Evolutionary conservation across 2,888 invertebrate species (phyloP).

Genomic region (Pseudanteris insignis): DNA sequence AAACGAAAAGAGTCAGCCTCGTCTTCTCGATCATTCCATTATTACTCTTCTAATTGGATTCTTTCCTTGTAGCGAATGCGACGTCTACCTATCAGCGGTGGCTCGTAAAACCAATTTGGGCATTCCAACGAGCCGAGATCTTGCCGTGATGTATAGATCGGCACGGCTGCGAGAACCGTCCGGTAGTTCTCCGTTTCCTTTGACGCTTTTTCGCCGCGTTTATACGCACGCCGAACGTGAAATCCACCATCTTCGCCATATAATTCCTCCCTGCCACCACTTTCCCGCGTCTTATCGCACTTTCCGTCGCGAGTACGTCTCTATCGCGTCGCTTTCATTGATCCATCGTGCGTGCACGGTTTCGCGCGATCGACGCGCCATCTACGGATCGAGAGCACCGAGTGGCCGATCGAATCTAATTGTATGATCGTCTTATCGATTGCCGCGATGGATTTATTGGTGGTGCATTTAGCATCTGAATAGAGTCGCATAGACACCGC

Average conservation of each 20-base stretch:
- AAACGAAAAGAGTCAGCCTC: slow-evolving; percentile 22
- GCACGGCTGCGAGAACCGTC: slow-evolving; percentile 41
- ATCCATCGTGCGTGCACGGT: slow-evolving; percentile 34
- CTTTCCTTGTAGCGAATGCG: slow-evolving; percentile 57
- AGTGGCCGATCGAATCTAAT: slow-evolving; percentile 25
- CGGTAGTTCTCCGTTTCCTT: slow-evolving; percentile 38
- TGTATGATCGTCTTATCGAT: slow-evolving; percentile 37
- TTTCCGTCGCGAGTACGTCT: slow-evolving; percentile 30
- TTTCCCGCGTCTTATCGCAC: slow-evolving; percentile 33
- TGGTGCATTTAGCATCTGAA: slow-evolving; percentile 25
- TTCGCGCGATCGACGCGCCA: slow-evolving; percentile 24
- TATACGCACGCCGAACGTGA: slow-evolving; percentile 16
- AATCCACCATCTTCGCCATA: slow-evolving; percentile 15
- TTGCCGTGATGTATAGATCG: slow-evolving; percentile 44
- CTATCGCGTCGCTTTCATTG: slow-evolving; percentile 28
- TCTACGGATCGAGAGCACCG: slow-evolving; percentile 14
- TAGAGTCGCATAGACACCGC: slow-evolving; percentile 17
- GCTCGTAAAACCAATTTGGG: slow-evolving; percentile 58
- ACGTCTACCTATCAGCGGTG: slow-evolving; percentile 50
- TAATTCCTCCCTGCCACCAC: slow-evolving; percentile 14
- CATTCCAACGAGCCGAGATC: slow-evolving; percentile 50
- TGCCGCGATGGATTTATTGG: slow-evolving; percentile 26
- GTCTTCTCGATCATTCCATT: slow-evolving; percentile 56
- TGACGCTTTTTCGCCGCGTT: no score
- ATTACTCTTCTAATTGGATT: slow-evolving; percentile 64